Conservation (phyloP, 2,113 vertebrate genomes). For the Aspidoscelis tigris region DNA sequence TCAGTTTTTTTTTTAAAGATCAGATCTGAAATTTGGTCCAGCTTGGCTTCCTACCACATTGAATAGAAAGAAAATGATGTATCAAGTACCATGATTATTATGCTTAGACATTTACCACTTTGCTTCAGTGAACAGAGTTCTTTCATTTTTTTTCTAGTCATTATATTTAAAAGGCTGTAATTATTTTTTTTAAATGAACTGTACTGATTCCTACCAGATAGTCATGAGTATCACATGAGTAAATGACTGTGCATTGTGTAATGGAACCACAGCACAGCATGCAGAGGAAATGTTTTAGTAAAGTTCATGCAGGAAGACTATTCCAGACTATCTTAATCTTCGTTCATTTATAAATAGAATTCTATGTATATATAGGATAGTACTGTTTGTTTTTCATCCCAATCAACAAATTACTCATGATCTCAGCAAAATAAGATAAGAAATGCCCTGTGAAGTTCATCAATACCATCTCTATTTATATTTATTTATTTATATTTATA, state of each 20-base stretch:
- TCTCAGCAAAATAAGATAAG: too few species aligned
- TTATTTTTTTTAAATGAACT: too few species aligned
- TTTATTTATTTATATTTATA: too few species aligned
- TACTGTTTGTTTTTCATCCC: background rate
- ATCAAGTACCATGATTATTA: background rate
- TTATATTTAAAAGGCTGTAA: background rate
- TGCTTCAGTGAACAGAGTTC: background rate
- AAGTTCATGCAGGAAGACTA: background rate
- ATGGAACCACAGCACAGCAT: background rate
- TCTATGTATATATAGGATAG: background rate
- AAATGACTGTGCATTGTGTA: background rate
- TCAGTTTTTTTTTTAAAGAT: too few species aligned
- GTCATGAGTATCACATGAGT: background rate
- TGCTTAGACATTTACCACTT: background rate
- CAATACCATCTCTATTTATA: too few species aligned
- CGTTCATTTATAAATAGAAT: background rate
- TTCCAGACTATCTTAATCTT: background rate
- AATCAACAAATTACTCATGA: background rate
- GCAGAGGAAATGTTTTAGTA: background rate
- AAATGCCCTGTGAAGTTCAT: too few species aligned
- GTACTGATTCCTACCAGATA: too few species aligned
- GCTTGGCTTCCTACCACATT: background rate
- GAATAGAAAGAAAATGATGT: background rate
- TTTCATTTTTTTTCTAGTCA: background rate
- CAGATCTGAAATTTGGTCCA: slow-evolving; percentile 4